A percentile compares a stretch with the other conserved stretches of the same genome.
These are phyloP conservation scores for Cnemophilus loriae DNA, from an alignment of 2,113 vertebrate genomes.

Conservation along the genomic window DNA sequence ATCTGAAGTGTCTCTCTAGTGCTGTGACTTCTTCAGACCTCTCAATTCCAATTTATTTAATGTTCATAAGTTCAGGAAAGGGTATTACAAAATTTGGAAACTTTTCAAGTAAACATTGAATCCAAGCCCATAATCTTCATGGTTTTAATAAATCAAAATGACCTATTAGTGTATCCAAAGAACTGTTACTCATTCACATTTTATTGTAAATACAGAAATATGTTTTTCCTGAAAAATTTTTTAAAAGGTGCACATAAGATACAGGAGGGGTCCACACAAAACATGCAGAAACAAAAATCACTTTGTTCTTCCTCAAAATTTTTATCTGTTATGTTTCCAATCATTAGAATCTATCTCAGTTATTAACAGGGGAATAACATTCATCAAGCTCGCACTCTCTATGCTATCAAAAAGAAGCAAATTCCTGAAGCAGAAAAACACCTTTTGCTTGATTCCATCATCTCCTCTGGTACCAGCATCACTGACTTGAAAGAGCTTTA, in stretches of 20 bases:
- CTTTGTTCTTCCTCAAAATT: not conserved
- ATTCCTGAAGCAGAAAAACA: not conserved
- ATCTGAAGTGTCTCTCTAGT: not conserved
- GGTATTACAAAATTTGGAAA: not conserved
- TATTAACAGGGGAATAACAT: not conserved
- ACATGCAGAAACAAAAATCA: not conserved
- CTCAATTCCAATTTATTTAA: not conserved
- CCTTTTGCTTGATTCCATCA: not conserved
- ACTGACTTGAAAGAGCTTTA: not conserved
- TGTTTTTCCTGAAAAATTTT: not conserved
- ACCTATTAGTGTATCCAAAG: not conserved
- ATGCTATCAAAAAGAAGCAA: not conserved
- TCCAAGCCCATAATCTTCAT: not conserved
- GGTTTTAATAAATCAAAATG: not conserved
- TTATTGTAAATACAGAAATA: not conserved
- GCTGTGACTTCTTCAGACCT: not conserved
- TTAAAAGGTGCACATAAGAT: not conserved
- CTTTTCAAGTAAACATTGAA: not conserved
- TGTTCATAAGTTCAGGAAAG: not conserved
- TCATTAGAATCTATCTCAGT: not conserved
- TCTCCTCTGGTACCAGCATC: not conserved
- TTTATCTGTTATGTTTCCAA: not conserved
- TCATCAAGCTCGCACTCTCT: not conserved
- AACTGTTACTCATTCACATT: not conserved
- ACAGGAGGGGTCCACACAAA: not conserved